Percentiles rank a stretch among this genome's conserved stretches.
Conservation (phyloP, 2,888 invertebrate genomes). For the Rhagonycha fulva region DNA sequence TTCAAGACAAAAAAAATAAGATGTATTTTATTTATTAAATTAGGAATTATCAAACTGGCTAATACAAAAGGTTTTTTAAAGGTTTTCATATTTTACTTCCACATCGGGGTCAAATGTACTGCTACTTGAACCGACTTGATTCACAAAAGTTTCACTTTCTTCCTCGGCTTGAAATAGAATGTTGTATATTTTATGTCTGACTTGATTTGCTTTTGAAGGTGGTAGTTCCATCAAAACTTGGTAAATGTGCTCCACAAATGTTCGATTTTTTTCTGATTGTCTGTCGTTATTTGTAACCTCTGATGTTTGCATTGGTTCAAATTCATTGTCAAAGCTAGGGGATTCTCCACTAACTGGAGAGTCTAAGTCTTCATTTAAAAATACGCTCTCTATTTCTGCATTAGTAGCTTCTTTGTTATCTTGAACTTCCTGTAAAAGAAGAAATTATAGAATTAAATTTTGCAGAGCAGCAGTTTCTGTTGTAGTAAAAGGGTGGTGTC, state of each 20-base stretch:
- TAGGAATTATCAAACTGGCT: neutral
- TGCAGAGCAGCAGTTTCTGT: neutral
- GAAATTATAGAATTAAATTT: neutral
- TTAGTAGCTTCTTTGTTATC: neutral
- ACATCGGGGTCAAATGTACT: neutral
- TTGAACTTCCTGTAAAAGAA: neutral
- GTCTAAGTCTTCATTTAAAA: neutral
- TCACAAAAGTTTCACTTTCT: neutral
- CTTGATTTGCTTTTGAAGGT: neutral
- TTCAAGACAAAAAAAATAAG: neutral
- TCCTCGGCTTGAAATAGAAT: neutral
- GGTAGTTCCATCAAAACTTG: neutral
- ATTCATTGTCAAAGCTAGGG: neutral
- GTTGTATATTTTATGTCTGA: neutral
- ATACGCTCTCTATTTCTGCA: neutral
- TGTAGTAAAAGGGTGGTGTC: neutral
- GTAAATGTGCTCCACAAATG: neutral
- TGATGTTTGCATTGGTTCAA: neutral
- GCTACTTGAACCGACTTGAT: neutral
- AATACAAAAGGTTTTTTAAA: neutral
- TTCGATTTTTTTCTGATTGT: neutral
- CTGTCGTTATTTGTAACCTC: neutral
- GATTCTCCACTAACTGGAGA: neutral
- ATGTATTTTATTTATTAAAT: neutral
- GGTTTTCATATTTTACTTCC: neutral